Base-by-base conservation (phyloP, 2,113 vertebrate species). In the Orycteropus afer region DNA sequence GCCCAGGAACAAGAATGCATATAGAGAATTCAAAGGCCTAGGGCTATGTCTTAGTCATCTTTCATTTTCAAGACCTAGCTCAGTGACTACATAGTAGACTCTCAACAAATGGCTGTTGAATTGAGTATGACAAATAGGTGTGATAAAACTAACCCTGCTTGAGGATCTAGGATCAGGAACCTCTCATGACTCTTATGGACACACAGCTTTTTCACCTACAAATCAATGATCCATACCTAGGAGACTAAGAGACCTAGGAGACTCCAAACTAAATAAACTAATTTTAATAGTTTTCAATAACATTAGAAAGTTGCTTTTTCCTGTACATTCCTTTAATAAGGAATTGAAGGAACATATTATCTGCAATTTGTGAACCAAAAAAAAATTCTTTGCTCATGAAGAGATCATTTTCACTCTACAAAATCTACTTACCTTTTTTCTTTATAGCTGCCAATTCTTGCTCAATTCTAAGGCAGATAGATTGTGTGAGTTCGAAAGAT, bases 401-500 rank as follows among this genome's bases (percentile, higher is more conserved):
- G 32, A 83, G 15, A 27, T 65, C n/a, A 42, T 55, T 78, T 97
- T 61, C 80, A 87, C 51, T 89, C 37, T 85, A 82, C 0, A 92
- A 61, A 4, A 67, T 78, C 57, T 95, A 99, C 99, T 99, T 97
- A 99, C 99, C 98, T 98, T 99, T 99, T 94, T 98, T 98, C 90
- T 98, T 98, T 97, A 99, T 99, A 82, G 98, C 99, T 85, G 98
- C 98, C 34, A 99, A 98, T 76, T 99, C 99, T 93, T 99, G 99
- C 94, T 99, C 99, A 93, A 99, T 99, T 96, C 99, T 98, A 89
- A 99, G 98, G 92, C 99, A 99, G 95, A 99, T 99, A 88, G 99
- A 99, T 97, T 99, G 99, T 0, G 99, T 99, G 42, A 99, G 99
- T 86, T 99, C 99, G 95, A 99, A 99, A 17, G 99, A 99, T 91